phyloP scores from a whole-genome alignment of 2,113 vertebrate genomes.

The Sturnus vulgaris region DNA sequence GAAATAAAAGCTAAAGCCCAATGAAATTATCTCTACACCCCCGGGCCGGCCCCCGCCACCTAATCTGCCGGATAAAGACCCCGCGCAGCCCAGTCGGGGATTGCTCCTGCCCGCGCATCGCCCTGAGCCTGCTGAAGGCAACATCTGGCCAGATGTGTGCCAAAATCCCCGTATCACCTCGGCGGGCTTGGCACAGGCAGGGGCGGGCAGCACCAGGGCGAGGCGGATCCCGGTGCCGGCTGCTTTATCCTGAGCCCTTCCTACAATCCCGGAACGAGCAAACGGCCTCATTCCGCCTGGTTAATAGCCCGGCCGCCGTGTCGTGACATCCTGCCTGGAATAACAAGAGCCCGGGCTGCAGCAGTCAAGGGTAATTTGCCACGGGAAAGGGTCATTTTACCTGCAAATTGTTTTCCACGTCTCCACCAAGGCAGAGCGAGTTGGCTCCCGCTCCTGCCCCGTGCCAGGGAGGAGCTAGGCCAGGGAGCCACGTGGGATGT shows the following conservation, averaged over 20 bases:
- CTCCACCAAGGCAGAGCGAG: not conserved
- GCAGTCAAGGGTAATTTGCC: conserved; percentile 69
- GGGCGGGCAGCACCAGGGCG: not conserved
- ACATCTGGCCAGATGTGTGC: not conserved
- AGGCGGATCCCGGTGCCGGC: not conserved
- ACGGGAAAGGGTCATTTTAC: conserved; percentile 57
- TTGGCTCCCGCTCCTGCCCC: not conserved
- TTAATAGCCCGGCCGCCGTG: conserved; percentile 44
- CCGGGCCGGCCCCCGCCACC: not conserved
- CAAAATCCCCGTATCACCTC: rapidly evolving
- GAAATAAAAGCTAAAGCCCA: conserved; percentile 27
- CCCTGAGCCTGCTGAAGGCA: rapidly evolving
- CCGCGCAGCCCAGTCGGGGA: not conserved
- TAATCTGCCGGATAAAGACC: not conserved
- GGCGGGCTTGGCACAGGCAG: rapidly evolving
- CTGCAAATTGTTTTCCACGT: conserved; percentile 57
- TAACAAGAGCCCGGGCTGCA: conserved; percentile 56
- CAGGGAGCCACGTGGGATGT: rapidly evolving
- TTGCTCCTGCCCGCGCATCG: not conserved
- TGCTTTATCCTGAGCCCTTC: not conserved
- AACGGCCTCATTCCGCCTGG: conserved; percentile 55
- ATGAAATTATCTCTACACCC: not conserved
- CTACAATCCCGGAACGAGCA: not conserved
- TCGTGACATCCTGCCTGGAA: conserved; percentile 49
- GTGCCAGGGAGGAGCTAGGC: rapidly evolving